A percentile compares a stretch with the other conserved stretches of the same genome.
phyloP scores from a whole-genome alignment of 35 echinoderm and acorn worm genomes.

The Strongylocentrotus purpuratus region DNA sequence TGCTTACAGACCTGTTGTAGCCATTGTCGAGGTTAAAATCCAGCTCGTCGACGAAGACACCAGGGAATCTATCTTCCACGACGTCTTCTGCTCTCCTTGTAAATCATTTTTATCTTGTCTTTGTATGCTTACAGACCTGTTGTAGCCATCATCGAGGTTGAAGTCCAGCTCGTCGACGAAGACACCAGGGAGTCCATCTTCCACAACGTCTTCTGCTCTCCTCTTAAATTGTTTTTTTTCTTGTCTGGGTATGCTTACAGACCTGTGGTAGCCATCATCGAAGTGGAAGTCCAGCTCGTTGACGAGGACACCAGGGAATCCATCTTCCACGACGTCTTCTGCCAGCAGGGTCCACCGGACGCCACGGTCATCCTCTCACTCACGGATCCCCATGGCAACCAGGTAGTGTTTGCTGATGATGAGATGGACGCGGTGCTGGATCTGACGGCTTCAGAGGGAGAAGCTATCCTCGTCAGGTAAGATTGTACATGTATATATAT shows the following conservation, averaged over 20 bases:
- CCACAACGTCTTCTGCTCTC: constrained; percentile 78
- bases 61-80: constrained; percentile 75
- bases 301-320: constrained; percentile 74
- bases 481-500: too few species aligned
- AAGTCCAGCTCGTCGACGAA: constrained; percentile 81
- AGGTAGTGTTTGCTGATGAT: constrained; percentile 84
- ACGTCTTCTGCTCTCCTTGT: too few species aligned
- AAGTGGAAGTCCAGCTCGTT: constrained; percentile 82
- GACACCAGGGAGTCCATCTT: constrained; percentile 73
- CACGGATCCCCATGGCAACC: constrained; percentile 2
- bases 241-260: neutral
- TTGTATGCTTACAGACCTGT: constrained; percentile 72
- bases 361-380: constrained; percentile 80
- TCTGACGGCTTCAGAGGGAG: constrained; percentile 56
- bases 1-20: constrained; percentile 68
- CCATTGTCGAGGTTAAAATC: constrained; percentile 83
- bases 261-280: constrained; percentile 84
- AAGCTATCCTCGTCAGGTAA: constrained; percentile 88
- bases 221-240: neutral
- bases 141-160: constrained; percentile 80
- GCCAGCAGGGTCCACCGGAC: constrained; percentile 92
- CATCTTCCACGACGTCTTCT: constrained; percentile 85
- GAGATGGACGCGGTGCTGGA: constrained; percentile 66
- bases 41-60: constrained; percentile 78
- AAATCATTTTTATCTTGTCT: too few species aligned